Percentiles rank a stretch among this genome's conserved stretches.
phyloP scores from a whole-genome alignment of 2,797 vertebrate species.

The Enteromius mattozi region DNA sequence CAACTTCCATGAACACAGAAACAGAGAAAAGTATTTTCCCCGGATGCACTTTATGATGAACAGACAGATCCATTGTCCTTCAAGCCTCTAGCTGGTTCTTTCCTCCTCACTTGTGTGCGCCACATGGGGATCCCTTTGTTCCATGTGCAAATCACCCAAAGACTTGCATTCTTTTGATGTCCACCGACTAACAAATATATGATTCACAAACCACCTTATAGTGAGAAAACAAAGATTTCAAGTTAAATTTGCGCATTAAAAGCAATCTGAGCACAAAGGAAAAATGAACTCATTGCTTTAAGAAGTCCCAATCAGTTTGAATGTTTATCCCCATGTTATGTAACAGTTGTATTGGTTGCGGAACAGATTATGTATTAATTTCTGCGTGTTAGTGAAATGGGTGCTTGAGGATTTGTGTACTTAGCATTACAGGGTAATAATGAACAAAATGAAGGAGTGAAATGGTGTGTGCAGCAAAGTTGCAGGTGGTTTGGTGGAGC shows the following conservation, averaged over 20 bases:
- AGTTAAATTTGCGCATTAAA: neutral
- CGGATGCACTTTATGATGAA: neutral
- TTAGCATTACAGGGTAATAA: neutral
- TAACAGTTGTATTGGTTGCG: conserved; percentile 3
- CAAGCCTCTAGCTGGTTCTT: neutral
- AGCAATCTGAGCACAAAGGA: neutral
- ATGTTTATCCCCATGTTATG: neutral
- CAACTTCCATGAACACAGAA: conserved; percentile 8
- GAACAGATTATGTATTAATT: conserved; percentile 5
- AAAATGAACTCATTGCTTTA: neutral
- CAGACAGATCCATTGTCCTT: conserved; percentile 11
- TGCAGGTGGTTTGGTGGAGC: conserved; percentile 6
- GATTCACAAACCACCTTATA: neutral
- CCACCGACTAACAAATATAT: neutral
- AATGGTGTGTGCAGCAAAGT: conserved; percentile 28
- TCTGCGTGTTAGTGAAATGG: neutral
- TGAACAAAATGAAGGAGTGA: neutral
- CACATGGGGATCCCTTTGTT: conserved; percentile 23
- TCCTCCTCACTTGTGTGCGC: neutral
- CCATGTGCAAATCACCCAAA: conserved; percentile 6
- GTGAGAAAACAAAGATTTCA: neutral
- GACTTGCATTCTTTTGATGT: conserved; percentile 9
- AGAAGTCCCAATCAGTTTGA: neutral
- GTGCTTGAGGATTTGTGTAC: neutral
- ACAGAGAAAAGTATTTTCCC: neutral